Base-by-base conservation (phyloP, 2,888 invertebrate genomes). In the Rugalucina vietnamica region DNA sequence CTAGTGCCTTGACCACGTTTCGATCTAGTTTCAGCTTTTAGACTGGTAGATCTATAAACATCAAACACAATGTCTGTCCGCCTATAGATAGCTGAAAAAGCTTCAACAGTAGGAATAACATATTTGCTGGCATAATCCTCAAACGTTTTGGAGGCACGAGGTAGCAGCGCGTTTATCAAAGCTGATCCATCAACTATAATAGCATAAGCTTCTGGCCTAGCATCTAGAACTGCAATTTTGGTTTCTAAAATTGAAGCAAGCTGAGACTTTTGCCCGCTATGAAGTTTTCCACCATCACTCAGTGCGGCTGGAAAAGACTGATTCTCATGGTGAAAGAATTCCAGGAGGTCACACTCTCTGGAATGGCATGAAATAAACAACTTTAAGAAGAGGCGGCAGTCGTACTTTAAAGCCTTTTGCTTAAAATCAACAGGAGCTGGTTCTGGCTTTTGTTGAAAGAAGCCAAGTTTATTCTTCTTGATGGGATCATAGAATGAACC, bases 1-100 rank as follows among this genome's bases (percentile, higher is more conserved):
- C 88, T 29, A 8, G 79, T 43, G 3, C 86, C 90, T 50, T 83
- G 81, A 12, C 89, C 89, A 39, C 89, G 76, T 50, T 85, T 88
- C 10, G 75, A 39, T 29, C 88, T 37, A 24, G 87, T 86, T 14
- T 57, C 29, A 24, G 69, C 81, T 70, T 91, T 89, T 37, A 91
- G 65, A 72, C 83, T 81, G 10, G 54, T 54, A 1, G 49, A 12
- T 71, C 24, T 18, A 50, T 79, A 79, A 14, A 81, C 74, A 75
- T 82, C 82, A 75, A 86, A 87, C 21, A 85, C 71, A 24, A 87
- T 76, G 43, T 81, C 82, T 71, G 77, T 82, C 43, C 85, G 81
- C 34, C n/a, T 36, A 54, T 80, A 74, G n/a, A n/a, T 83, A 24
- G 74, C 27, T 14, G 0, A n/a, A 34, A 34, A 78, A 29, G 57